Percentiles rank a stretch among this genome's conserved stretches.
These are phyloP conservation scores for Aplysina aerophoba DNA, from an alignment of 37 sponge, comb jelly and placozoan species.

Conservation along the genomic window DNA sequence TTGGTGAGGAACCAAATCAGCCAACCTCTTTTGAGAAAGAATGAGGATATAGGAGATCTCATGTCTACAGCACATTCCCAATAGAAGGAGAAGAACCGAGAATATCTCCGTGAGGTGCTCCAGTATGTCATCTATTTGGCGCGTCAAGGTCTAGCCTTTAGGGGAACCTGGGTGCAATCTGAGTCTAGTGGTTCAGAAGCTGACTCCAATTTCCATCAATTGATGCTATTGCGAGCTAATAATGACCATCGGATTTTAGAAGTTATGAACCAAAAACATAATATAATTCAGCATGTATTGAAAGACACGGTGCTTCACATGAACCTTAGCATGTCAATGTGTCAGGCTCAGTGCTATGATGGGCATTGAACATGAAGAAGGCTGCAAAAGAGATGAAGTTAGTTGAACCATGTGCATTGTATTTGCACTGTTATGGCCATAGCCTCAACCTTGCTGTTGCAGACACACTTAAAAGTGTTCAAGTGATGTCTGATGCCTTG, in stretches of 20 bases:
- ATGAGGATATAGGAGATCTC: conserved; percentile 16
- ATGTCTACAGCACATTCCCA: conserved; percentile 13
- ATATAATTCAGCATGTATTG: background rate
- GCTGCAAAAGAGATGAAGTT: conserved; percentile 38
- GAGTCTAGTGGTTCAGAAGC: conserved; percentile 15
- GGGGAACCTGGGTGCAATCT: conserved; percentile 25
- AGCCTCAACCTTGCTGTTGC: conserved; percentile 46
- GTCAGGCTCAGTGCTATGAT: conserved; percentile 59
- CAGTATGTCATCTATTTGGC: conserved; percentile 36
- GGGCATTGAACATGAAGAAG: conserved; percentile 43
- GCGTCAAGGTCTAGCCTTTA: conserved; percentile 33
- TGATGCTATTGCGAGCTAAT: conserved; percentile 28
- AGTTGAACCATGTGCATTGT: conserved; percentile 47
- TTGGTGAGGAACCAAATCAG: conserved; percentile 21
- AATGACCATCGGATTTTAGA: conserved; percentile 35
- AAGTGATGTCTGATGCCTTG: conserved; percentile 37
- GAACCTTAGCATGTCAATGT: conserved; percentile 30
- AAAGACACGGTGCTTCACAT: conserved; percentile 39
- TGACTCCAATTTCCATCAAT: conserved; percentile 40
- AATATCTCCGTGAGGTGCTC: conserved; percentile 9
- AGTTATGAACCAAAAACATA: background rate
- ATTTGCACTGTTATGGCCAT: conserved; percentile 50
- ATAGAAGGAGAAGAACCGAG: conserved; percentile 2
- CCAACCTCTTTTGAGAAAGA: background rate
- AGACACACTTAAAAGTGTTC: conserved; percentile 38